Evolutionary conservation across 1,140 invertebrate genomes (phyloP), one percentile per base, ranked within the genome.

Genomic region (Dinothrombium tinctorium): DNA sequence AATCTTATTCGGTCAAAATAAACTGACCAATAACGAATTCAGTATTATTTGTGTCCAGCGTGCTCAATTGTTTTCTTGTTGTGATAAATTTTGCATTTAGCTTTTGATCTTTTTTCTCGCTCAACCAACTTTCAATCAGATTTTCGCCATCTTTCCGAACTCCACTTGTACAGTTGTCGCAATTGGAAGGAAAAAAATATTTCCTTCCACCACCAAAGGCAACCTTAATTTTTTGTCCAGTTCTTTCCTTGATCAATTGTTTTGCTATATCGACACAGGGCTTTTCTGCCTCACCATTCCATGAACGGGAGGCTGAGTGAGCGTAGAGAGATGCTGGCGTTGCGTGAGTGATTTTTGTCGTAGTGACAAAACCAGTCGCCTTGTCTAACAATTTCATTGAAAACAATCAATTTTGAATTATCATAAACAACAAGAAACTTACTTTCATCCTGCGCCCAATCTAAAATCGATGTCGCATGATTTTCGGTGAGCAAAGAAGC

Each of bases 311-410:
- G 0, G 79, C 58, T 3, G 66, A 66, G 53, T 82, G 73, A 1
- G 82, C 78, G 54, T 87, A 92, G 0, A 78, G 53, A 0, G 77
- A 76, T 0, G 73, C 72, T 0, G 84, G 86, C 0, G 83, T 89
- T 0, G 84, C 86, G 56, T 92, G 82, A 0, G 83, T 90, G 0
- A 92, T 72, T 41, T 80, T 66, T 24, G 82, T 82, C 0, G 76
- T 90, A 1, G 84, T 89, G 2, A 90, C 79, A 36, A 94, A 72
- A 15, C 84, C 86, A 1, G 57, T 55, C 15, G 53, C 54, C 43
- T 59, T 60, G n/a, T 21, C 61, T 43, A 11, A 11, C 3, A 41
- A 20, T 11, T 14, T n/a, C n/a, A n/a, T n/a, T n/a, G n/a, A n/a
- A n/a, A n/a, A n/a, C n/a, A n/a, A n/a, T n/a, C n/a, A n/a, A n/a